Evolutionary conservation across 37 sponge, comb jelly and placozoan genomes (phyloP), one percentile per base, ranked within the genome.

Genomic region (Cliona cf. orientalis): DNA sequence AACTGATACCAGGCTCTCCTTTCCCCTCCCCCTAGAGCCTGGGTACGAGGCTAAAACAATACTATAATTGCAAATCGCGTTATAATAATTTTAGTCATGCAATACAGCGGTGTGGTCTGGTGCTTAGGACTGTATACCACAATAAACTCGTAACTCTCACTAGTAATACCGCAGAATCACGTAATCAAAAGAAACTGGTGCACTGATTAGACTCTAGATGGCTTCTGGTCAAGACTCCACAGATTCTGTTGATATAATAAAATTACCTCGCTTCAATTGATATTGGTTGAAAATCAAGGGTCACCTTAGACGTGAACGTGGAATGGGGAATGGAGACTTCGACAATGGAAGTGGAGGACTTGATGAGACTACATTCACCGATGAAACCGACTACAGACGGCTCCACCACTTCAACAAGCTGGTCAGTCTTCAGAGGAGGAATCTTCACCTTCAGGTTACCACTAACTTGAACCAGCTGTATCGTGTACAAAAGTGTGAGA

Each of bases 331-430:
- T 58, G 26, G 75, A 58, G 34, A 90, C 1, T 76, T 90, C 91
- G 26, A 90, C 37, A 34, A 90, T 85, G 38, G 86, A 80, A 1
- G 68, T 25, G 5, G 75, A 42, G 34, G 81, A 75, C 53, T 90
- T 86, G 28, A 90, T 90, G 11, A 59, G 71, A 5, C 77, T 66
- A 60, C 91, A 90, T 58, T 90, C 91, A 0, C 68, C 91, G n/a
- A 90, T 63, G 17, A 90, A 71, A 31, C 91, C 91, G 0, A 90
- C 26, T 3, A 82, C 85, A 35, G 64, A 36, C n/a, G 31, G 31
- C 49, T 80, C 81, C 36, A 49, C 53, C 37, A 14, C 26, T 58
- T 55, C 64, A 71, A 38, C 40, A 64, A 26, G 29, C 28, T 23
- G 1, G 25, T 77, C 46, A 7, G 41, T 42, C 3, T 36, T 6